These are phyloP conservation scores for Drosophila crucigera DNA, from an alignment of 2,888 invertebrate genomes.

Conservation along the genomic window DNA sequence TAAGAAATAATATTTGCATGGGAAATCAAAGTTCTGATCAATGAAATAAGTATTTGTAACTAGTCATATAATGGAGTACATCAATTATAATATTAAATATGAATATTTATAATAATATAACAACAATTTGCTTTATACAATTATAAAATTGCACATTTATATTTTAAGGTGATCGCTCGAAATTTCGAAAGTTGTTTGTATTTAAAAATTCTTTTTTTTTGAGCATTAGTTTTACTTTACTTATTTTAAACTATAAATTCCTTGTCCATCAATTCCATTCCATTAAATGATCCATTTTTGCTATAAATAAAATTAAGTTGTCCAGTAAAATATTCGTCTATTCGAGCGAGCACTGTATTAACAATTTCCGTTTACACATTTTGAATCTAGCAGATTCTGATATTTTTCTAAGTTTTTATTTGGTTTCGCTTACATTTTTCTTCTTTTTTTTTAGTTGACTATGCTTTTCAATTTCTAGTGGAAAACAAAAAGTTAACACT, in stretches of 20 bases:
- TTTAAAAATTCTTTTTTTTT: background rate
- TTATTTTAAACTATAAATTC: background rate
- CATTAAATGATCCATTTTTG: background rate
- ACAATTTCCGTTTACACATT: background rate
- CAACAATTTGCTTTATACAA: background rate
- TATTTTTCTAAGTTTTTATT: background rate
- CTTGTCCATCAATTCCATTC: background rate
- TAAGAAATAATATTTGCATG: background rate
- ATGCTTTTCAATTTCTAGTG: background rate
- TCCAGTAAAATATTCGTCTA: background rate
- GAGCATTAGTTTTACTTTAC: background rate
- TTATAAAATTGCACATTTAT: background rate
- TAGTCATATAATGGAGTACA: background rate
- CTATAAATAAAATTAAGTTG: background rate
- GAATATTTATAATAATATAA: background rate
- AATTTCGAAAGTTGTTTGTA: background rate
- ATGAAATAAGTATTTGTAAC: background rate
- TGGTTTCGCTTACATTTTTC: background rate
- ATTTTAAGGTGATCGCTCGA: background rate
- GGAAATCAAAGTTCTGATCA: background rate
- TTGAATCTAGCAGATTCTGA: background rate
- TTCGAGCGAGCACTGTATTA: background rate
- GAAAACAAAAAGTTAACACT: background rate
- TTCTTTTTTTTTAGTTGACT: background rate
- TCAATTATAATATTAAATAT: background rate